Conservation (phyloP, 2,888 invertebrate species). For the Himalopsyche anomala region DNA sequence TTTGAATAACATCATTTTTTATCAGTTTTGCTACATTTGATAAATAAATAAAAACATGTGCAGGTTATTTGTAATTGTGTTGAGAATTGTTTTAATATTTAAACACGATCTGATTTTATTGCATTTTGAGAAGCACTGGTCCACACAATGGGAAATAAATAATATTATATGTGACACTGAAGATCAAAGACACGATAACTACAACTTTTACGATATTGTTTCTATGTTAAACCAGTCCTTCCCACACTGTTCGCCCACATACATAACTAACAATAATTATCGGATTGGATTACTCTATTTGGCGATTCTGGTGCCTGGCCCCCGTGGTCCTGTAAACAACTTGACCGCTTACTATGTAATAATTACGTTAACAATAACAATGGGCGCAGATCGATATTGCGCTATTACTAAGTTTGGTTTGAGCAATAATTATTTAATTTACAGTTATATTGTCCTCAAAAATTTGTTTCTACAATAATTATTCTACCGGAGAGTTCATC, state of each 20-base stretch:
- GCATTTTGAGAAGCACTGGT: not conserved
- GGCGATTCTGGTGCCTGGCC: not conserved
- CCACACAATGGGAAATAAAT: constrained; percentile 15
- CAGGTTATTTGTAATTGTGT: too few relatives aligned
- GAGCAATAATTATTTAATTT: not conserved
- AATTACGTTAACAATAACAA: not conserved
- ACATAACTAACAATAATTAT: not conserved
- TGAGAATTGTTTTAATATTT: too few relatives aligned
- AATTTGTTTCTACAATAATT: too few relatives aligned
- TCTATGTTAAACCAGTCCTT: not conserved
- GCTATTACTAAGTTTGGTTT: not conserved
- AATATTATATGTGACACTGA: constrained; percentile 6
- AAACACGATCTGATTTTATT: not conserved
- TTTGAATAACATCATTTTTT: too few relatives aligned
- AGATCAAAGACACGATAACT: constrained; percentile 18
- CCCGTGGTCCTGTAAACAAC: not conserved
- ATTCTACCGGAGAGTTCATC: too few relatives aligned
- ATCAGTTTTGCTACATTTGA: too few relatives aligned
- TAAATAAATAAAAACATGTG: too few relatives aligned
- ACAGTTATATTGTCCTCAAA: not conserved
- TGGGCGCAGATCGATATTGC: constrained; percentile 7
- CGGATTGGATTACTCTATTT: not conserved
- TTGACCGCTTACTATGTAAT: not conserved
- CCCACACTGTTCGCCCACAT: constrained; percentile 6
- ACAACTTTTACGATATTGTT: not conserved